These are phyloP conservation scores for Notoglanidium macrostoma DNA, from an alignment of 2,797 vertebrate species.

Conservation along the genomic window DNA sequence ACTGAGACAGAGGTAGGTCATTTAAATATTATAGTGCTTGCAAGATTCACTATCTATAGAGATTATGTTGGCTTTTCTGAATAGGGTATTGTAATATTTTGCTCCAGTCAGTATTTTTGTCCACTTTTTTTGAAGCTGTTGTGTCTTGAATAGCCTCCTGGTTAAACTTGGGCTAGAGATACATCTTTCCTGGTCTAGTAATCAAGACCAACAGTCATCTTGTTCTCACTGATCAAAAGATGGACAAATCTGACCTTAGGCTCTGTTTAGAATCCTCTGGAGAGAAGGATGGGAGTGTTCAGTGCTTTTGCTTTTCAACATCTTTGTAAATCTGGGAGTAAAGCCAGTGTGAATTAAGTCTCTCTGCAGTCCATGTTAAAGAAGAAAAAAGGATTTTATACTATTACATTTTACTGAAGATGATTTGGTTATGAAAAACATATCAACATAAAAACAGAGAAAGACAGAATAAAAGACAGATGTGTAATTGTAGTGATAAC, in stretches of 20 bases:
- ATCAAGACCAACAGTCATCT: background rate
- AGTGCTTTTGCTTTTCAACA: slow-evolving; percentile 25
- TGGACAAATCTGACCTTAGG: slow-evolving; percentile 13
- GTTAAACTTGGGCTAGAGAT: background rate
- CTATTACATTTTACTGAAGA: slow-evolving; percentile 19
- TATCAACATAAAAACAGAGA: slow-evolving; percentile 4
- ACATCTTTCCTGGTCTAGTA: background rate
- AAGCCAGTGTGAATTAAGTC: slow-evolving; percentile 24
- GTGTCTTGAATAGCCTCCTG: background rate
- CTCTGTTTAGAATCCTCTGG: slow-evolving; percentile 14
- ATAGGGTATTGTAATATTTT: background rate
- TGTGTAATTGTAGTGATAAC: background rate
- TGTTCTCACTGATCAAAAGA: slow-evolving; percentile 17
- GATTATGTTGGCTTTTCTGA: background rate
- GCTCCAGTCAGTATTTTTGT: background rate
- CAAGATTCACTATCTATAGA: background rate
- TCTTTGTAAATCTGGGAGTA: slow-evolving; percentile 40
- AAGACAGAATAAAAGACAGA: background rate
- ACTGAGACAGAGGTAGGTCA: background rate
- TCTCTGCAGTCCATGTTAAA: background rate
- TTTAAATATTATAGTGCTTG: background rate
- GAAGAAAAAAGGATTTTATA: background rate
- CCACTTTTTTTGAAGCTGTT: too few species aligned
- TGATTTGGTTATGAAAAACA: background rate
- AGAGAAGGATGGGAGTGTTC: slow-evolving; percentile 18